These are phyloP conservation scores for Seriola quinqueradiata DNA, from an alignment of 2,113 vertebrate species.

Conservation along the genomic window DNA sequence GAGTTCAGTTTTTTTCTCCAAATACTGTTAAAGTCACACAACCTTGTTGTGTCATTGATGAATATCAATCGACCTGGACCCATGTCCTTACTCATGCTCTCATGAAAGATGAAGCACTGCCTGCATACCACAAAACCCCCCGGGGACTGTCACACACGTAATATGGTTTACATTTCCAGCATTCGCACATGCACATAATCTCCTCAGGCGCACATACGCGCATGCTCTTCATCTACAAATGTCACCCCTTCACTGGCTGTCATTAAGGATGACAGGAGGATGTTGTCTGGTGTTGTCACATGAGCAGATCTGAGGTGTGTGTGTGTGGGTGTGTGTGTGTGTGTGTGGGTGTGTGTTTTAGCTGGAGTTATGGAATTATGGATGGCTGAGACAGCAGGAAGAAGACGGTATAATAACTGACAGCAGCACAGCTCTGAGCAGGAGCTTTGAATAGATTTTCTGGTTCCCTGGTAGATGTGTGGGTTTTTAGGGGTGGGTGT, in stretches of 20 bases:
- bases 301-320: slow-evolving; percentile 27
- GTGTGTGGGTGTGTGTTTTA: slow-evolving; percentile 33
- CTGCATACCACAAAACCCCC: slow-evolving; percentile 25
- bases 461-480: slow-evolving; percentile 49
- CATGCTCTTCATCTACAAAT: slow-evolving; percentile 56
- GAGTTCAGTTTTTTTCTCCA: neutral
- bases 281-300: slow-evolving; percentile 41
- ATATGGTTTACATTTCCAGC: slow-evolving; percentile 38
- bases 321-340: neutral
- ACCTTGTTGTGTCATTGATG: slow-evolving; percentile 65
- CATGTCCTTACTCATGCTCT: slow-evolving; percentile 48
- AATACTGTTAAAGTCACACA: slow-evolving; percentile 13
- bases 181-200: slow-evolving; percentile 28
- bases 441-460: slow-evolving; percentile 56
- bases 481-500: slow-evolving; percentile 61
- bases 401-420: slow-evolving; percentile 62
- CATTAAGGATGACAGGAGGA: slow-evolving; percentile 55
- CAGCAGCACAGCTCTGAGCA: slow-evolving; percentile 45
- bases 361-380: slow-evolving; percentile 40
- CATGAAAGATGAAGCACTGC: slow-evolving; percentile 49
- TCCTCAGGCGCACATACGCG: neutral
- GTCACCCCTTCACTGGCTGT: slow-evolving; percentile 50
- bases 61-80: slow-evolving; percentile 63
- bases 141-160: slow-evolving; percentile 15
- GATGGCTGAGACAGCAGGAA: slow-evolving; percentile 68